These are phyloP conservation scores for Poeciliopsis gracilis DNA, from an alignment of 2,797 vertebrate genomes.

Conservation along the genomic window DNA sequence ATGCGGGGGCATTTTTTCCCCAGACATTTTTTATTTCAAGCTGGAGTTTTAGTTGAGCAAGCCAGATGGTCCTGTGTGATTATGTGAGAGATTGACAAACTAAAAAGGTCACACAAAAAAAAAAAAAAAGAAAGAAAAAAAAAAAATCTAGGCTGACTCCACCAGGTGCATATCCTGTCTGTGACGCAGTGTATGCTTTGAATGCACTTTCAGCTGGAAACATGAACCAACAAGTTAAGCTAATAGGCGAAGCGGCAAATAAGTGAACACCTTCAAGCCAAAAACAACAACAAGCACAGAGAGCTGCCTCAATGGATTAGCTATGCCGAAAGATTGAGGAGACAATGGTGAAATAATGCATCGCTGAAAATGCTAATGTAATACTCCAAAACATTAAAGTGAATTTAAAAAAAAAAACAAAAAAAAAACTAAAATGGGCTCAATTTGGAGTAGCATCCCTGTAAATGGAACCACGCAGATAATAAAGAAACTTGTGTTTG, in stretches of 20 bases:
- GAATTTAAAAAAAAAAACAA: background rate
- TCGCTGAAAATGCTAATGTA: background rate
- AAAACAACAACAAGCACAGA: slow-evolving; percentile 37
- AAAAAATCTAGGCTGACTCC: slow-evolving; percentile 58
- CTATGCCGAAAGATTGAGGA: background rate
- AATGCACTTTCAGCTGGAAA: slow-evolving; percentile 67
- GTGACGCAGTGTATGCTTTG: slow-evolving; percentile 53
- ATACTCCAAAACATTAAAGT: background rate
- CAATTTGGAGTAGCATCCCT: background rate
- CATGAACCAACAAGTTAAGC: slow-evolving; percentile 61
- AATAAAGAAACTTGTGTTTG: slow-evolving; percentile 24
- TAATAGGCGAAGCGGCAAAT: slow-evolving; percentile 38
- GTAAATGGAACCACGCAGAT: background rate
- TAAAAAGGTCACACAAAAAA: slow-evolving; percentile 28
- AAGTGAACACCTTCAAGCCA: slow-evolving; percentile 25
- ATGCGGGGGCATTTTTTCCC: background rate
- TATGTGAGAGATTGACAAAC: slow-evolving; percentile 31
- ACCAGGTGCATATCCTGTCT: slow-evolving; percentile 73
- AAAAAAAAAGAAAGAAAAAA: background rate
- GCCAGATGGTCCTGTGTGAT: slow-evolving; percentile 49
- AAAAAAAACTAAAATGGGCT: background rate
- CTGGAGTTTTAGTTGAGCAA: slow-evolving; percentile 36
- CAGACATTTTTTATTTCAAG: slow-evolving; percentile 30
- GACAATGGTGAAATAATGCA: slow-evolving; percentile 1
- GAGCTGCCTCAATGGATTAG: background rate